These are phyloP conservation scores for Nycteola revayana DNA, from an alignment of 2,888 invertebrate genomes.

Conservation along the genomic window DNA sequence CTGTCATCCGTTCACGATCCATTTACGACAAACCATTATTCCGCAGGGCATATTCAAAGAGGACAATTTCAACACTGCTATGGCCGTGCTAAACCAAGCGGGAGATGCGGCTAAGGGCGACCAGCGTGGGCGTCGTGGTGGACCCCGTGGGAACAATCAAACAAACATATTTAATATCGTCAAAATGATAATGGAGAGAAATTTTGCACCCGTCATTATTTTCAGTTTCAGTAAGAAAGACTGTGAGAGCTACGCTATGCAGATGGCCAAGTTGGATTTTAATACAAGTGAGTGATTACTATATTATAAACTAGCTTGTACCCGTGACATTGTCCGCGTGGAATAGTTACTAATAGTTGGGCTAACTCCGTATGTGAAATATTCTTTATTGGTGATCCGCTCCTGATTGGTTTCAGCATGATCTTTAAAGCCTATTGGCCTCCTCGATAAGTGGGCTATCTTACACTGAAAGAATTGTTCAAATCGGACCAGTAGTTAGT, in stretches of 20 bases:
- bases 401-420: no score
- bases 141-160: conserved; percentile 83
- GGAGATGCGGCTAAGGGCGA: conserved; percentile 94
- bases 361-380: no score
- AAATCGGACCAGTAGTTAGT: no score
- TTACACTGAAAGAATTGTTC: no score
- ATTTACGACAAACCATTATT: no score
- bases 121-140: conserved; percentile 88
- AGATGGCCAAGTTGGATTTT: conserved; percentile 98
- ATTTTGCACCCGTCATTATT: conserved; percentile 98
- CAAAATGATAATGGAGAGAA: conserved; percentile 99
- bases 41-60: conserved; percentile 95
- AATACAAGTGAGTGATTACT: conserved; percentile 86
- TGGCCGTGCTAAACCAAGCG: conserved; percentile 91
- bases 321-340: no score
- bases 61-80: conserved; percentile 98
- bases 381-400: no score
- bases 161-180: conserved; percentile 98
- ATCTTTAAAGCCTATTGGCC: no score
- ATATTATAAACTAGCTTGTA: no score
- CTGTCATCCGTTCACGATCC: no score
- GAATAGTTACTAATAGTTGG: no score
- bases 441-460: no score
- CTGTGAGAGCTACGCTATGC: conserved; percentile 97
- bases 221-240: conserved; percentile 99